Evolutionary conservation across 2,113 vertebrate genomes (phyloP).

Genomic region (Platanista minor): DNA sequence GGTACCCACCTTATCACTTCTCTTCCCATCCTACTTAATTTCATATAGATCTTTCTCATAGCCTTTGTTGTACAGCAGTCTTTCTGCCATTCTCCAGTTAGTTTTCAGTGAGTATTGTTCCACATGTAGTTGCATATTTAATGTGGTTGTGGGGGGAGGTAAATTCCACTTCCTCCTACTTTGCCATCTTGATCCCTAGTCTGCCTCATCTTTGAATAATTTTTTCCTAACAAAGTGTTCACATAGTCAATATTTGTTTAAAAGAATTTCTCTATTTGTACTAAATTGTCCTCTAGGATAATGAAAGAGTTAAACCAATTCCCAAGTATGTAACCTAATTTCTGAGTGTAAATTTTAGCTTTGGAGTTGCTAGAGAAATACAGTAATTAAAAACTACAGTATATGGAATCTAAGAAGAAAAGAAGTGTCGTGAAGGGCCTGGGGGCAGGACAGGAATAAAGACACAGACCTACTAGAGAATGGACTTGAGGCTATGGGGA

Average conservation of each 20-base stretch:
- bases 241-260: background rate
- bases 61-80: background rate
- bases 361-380: background rate
- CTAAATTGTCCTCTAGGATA: background rate
- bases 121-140: background rate
- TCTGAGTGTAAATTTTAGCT: background rate
- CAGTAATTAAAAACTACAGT: too few species aligned
- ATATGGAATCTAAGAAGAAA: too few species aligned
- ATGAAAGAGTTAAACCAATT: background rate
- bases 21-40: background rate
- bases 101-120: background rate
- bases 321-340: background rate
- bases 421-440: too few species aligned
- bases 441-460: too few species aligned
- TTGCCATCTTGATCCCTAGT: background rate
- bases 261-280: background rate
- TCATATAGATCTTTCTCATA: background rate
- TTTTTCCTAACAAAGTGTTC: background rate
- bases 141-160: background rate
- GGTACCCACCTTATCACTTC: too few species aligned
- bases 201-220: background rate
- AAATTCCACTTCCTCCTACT: background rate
- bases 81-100: background rate
- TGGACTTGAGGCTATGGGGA: too few species aligned
- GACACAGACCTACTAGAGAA: too few species aligned